Percentiles rank a stretch among this genome's conserved stretches.
Conservation (phyloP, 2,797 vertebrate genomes). For the Sebastes cheni region DNA sequence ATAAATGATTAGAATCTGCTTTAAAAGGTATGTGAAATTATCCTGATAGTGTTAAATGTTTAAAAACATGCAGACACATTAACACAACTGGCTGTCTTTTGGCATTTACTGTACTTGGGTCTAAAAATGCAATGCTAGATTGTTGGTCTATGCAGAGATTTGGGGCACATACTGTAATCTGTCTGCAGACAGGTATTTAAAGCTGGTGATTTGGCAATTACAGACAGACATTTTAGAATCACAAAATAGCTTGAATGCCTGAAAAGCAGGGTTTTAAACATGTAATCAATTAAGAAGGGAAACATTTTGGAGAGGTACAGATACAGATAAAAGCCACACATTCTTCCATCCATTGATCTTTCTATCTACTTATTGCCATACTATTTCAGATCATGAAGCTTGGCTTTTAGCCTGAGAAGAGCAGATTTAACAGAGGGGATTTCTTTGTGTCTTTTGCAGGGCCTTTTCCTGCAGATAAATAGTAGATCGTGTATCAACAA, state of each 20-base stretch:
- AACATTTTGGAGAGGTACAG: background rate
- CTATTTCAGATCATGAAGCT: conserved; percentile 16
- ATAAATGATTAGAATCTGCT: background rate
- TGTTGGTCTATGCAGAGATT: conserved; percentile 12
- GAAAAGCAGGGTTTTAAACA: conserved; percentile 14
- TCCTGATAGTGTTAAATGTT: background rate
- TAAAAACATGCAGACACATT: background rate
- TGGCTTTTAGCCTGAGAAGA: background rate
- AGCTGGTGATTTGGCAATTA: conserved; percentile 46
- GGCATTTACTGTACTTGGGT: conserved; percentile 15
- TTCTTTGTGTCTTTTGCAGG: conserved; percentile 32
- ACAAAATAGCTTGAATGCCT: conserved; percentile 3
- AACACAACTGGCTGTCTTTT: conserved; percentile 11
- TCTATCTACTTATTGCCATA: background rate
- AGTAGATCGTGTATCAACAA: conserved; percentile 75
- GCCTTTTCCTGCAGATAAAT: conserved; percentile 56
- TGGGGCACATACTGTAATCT: conserved; percentile 11
- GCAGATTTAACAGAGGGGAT: conserved; percentile 20
- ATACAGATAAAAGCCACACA: background rate
- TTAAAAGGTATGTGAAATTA: background rate
- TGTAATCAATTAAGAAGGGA: background rate
- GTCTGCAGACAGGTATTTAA: conserved; percentile 25
- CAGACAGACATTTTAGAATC: conserved; percentile 9
- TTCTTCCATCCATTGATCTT: background rate
- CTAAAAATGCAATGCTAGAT: conserved; percentile 17